Percentiles rank a stretch among this genome's conserved stretches.
Evolutionary conservation across 2,113 vertebrate species (phyloP).

Genomic region (Cochlearius cochlearius): DNA sequence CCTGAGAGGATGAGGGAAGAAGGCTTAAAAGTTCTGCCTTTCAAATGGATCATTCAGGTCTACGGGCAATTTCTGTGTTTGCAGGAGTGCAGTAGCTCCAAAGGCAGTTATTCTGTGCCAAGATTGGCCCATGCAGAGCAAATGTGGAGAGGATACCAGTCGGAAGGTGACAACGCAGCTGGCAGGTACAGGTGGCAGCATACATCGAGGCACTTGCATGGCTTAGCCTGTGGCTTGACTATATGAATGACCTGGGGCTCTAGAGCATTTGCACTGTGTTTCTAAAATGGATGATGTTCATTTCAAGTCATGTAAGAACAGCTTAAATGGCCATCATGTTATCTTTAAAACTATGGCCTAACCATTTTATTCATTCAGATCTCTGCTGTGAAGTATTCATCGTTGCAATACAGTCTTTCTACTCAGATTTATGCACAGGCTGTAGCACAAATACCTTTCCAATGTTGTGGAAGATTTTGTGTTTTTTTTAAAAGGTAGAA

Average conservation of each 20-base stretch:
- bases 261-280: background rate
- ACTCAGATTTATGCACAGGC: background rate
- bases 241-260: background rate
- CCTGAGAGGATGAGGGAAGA: background rate
- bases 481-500: background rate
- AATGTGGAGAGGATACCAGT: fast-evolving
- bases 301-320: background rate
- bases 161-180: background rate
- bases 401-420: background rate
- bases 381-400: background rate
- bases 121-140: background rate
- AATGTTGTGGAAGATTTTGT: background rate
- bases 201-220: fast-evolving
- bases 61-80: background rate
- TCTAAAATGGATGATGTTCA: background rate
- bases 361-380: background rate
- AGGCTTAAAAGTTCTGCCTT: background rate
- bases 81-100: background rate
- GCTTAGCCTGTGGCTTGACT: background rate
- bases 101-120: background rate
- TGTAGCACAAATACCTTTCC: background rate
- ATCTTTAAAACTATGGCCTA: no score
- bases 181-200: background rate
- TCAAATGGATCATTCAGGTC: fast-evolving
- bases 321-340: fast-evolving